Evolutionary conservation across 2,797 vertebrate genomes (phyloP).

Genomic region (Phoxinus dragarum): DNA sequence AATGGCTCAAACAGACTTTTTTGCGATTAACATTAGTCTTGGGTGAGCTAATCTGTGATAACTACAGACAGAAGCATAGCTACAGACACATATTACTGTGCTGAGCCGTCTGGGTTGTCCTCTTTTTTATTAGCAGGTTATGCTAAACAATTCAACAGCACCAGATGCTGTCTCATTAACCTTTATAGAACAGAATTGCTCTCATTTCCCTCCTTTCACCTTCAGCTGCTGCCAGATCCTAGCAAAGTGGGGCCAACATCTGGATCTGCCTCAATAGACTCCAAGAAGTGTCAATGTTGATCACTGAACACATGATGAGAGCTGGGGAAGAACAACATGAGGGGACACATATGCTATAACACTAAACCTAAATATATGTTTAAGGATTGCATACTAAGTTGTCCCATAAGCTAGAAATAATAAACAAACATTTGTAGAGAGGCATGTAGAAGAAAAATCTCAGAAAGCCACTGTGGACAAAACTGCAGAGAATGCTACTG

Average conservation of each 20-base stretch:
- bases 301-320: constrained; percentile 36
- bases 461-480: constrained; percentile 2
- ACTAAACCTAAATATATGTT: constrained; percentile 4
- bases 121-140: constrained; percentile 50
- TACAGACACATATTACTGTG: constrained; percentile 14
- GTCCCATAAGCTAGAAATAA: neutral
- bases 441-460: neutral
- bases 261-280: constrained; percentile 54
- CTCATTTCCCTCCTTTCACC: constrained; percentile 69
- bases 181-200: constrained; percentile 72
- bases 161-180: constrained; percentile 75
- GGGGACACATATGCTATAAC: constrained; percentile 17
- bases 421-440: constrained; percentile 10
- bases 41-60: neutral
- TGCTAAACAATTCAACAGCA: constrained; percentile 59
- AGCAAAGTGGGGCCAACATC: constrained; percentile 58
- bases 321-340: constrained; percentile 7
- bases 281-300: constrained; percentile 36
- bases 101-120: constrained; percentile 38
- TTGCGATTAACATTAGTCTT: constrained; percentile 1
- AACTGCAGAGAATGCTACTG: neutral
- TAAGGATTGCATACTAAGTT: neutral
- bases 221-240: constrained; percentile 65
- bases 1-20: neutral
- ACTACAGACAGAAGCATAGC: constrained; percentile 14